These are phyloP conservation scores for Corythornis vintsioides DNA, from an alignment of 2,113 vertebrate genomes.

Conservation along the genomic window DNA sequence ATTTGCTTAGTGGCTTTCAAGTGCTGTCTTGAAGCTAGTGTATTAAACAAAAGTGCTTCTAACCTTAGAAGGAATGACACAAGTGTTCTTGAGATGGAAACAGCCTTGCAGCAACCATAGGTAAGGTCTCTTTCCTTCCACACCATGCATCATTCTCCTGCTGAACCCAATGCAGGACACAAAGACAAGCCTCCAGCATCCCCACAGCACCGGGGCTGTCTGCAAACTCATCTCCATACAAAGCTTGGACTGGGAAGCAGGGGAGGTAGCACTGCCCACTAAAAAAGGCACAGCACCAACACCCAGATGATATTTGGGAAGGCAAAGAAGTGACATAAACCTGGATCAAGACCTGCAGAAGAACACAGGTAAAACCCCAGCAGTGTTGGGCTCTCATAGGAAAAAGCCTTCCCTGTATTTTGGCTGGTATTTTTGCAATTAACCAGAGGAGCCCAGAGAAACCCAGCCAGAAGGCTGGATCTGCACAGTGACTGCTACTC, in stretches of 20 bases:
- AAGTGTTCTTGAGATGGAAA: neutral
- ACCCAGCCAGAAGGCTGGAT: neutral
- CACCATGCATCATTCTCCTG: rapidly evolving
- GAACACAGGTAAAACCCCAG: neutral
- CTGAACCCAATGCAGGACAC: rapidly evolving
- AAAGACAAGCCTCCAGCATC: neutral
- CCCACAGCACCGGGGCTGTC: neutral
- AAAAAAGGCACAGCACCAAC: neutral
- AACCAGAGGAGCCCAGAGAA: neutral
- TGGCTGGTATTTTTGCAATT: neutral
- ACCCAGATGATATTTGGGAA: rapidly evolving
- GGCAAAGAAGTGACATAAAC: rapidly evolving
- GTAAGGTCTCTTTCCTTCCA: neutral
- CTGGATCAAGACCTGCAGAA: neutral
- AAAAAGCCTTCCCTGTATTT: neutral
- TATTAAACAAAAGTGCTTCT: neutral
- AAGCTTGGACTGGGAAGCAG: rapidly evolving
- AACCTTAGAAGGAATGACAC: neutral
- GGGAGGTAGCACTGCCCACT: too few relatives aligned
- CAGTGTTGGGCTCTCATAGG: neutral
- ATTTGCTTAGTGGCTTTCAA: neutral
- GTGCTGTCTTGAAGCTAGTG: neutral
- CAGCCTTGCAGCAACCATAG: neutral
- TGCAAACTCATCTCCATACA: neutral
- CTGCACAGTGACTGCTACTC: neutral